Evolutionary conservation across 2,888 invertebrate species (phyloP), one percentile per base, ranked within the genome.

Genomic region (Tuberolachnus salignus): DNA sequence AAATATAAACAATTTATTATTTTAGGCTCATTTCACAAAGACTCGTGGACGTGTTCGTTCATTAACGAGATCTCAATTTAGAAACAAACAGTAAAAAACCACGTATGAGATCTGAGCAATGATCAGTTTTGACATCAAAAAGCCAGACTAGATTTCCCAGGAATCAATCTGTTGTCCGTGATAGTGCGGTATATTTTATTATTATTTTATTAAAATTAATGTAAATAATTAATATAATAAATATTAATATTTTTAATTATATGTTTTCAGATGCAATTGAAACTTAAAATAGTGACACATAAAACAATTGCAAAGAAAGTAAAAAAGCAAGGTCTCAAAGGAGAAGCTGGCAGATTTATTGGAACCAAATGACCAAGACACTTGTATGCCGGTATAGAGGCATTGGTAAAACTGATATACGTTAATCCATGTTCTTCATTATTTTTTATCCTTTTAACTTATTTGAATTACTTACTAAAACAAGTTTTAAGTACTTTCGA

Each of bases 321-420:
- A 21, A 91, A 89, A 80, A 91, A 90, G 85, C 91, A 91, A 88
- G 92, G 97, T 83, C 90, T 94, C 84, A 92, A 96, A 87, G 94
- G 98, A 83, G 99, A 99, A 87, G 97, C 94, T 0, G 99, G 99
- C 87, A 89, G 98, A 72, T 95, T 95, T 86, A 97, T 99, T 85
- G 94, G 94, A 42, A 94, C 91, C 82, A 93, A 95, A 88, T 97
- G 92, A 90, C 99, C 99, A 0, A 95, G 92, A 85, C 99, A 99
- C 88, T 87, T 99, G 87, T 98, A 92, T 87, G 86, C 95, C 55
- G 99, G 99, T 82, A 99, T 99, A 89, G 98, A 72, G 94, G 94
- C 59, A 88, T 90, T 82, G 98, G 98, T 84, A 98, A 97, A 88
- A 95, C 97, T 0, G 94, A 95, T 86, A 87, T 98, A 72, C 90